These are phyloP conservation scores for Corythornis cristatus DNA, from an alignment of 2,113 vertebrate genomes.

Conservation along the genomic window DNA sequence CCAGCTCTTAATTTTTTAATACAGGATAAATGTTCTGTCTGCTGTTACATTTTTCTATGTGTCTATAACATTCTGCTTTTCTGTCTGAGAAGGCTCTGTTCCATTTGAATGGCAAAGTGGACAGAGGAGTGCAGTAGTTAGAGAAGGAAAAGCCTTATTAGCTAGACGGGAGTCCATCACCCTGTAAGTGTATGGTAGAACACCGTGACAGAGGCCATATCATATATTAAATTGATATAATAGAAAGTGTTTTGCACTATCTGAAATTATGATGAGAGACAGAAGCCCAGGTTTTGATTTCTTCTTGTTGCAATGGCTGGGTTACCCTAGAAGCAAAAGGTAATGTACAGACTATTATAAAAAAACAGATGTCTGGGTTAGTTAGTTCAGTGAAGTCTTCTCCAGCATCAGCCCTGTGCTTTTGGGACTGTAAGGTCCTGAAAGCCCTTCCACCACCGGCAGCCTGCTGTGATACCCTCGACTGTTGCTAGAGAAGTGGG, in stretches of 20 bases:
- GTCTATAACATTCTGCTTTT: constrained; percentile 24
- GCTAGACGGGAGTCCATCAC: constrained; percentile 12
- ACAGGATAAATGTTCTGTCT: constrained; percentile 3
- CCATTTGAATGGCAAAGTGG: constrained; percentile 20
- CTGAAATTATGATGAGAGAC: constrained; percentile 34
- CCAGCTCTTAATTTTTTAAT: neutral
- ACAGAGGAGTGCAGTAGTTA: neutral
- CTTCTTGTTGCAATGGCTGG: neutral
- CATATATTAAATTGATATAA: constrained; percentile 35
- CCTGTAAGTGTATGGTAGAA: neutral
- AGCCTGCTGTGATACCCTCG: rapidly evolving
- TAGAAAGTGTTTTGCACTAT: constrained; percentile 10
- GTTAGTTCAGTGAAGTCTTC: neutral
- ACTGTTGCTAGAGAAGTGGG: neutral
- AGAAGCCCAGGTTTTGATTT: neutral
- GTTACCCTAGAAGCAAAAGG: neutral
- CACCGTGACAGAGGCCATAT: constrained; percentile 6
- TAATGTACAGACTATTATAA: neutral
- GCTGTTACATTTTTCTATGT: neutral
- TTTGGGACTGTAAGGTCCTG: neutral
- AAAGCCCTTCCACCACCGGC: rapidly evolving
- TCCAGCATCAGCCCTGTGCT: neutral
- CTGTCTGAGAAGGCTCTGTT: constrained; percentile 2
- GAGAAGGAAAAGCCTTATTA: neutral
- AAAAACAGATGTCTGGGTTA: neutral